These are phyloP conservation scores for Coptotermes formosanus DNA, from an alignment of 1,140 invertebrate genomes.

Conservation along the genomic window DNA sequence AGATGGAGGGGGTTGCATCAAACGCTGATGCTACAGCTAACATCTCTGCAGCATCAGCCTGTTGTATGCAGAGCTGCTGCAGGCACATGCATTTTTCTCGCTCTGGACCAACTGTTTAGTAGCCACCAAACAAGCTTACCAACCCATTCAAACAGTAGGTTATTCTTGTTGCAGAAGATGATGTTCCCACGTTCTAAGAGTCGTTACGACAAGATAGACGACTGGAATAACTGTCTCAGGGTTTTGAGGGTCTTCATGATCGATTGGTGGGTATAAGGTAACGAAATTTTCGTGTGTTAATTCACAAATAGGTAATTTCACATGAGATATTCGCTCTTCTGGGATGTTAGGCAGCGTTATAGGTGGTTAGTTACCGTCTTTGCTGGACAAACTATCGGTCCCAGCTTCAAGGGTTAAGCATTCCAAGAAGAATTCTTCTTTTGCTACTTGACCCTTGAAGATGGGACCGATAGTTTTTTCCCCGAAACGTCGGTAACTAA, in stretches of 20 bases:
- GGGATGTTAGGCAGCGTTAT: no score
- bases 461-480: no score
- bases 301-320: neutral
- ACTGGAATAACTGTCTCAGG: neutral
- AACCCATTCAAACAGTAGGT: neutral
- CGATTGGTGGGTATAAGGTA: neutral
- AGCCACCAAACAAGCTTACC: neutral
- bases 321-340: no score
- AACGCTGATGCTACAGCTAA: neutral
- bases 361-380: no score
- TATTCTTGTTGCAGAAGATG: neutral
- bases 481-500: no score
- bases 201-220: neutral
- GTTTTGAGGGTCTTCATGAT: neutral
- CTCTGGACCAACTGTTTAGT: neutral
- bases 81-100: neutral
- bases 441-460: no score
- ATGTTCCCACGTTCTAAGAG: neutral
- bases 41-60: slow-evolving; percentile 2
- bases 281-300: neutral
- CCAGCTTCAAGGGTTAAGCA: no score
- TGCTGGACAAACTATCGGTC: no score
- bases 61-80: neutral
- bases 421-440: no score
- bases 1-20: neutral